Percentiles rank a stretch among this genome's conserved stretches.
Evolutionary conservation across 1,140 invertebrate species (phyloP).

Genomic region (Lepidurus apus): DNA sequence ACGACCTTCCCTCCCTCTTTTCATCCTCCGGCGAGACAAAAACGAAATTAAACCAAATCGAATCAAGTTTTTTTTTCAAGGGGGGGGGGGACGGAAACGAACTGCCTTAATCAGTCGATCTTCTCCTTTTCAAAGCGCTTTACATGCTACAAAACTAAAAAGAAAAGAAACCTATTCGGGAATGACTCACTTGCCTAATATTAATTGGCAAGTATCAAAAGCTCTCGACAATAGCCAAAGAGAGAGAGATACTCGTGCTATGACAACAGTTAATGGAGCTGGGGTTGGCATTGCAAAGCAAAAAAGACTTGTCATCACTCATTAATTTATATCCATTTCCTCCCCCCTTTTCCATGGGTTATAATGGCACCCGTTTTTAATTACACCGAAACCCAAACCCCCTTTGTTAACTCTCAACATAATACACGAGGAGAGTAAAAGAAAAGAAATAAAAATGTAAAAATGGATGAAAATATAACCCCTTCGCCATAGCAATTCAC

Average conservation of each 20-base stretch:
- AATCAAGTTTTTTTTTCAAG: neutral
- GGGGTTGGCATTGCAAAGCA: neutral
- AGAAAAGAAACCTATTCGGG: neutral
- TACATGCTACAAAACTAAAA: too few species aligned
- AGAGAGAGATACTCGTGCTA: neutral
- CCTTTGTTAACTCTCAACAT: neutral
- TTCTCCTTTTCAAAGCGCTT: neutral
- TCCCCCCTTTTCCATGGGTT: neutral
- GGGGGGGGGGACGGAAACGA: neutral
- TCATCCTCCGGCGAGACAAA: neutral
- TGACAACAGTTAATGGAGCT: neutral
- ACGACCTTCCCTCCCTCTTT: neutral
- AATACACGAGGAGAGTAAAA: neutral
- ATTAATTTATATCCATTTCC: neutral
- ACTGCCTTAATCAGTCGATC: neutral
- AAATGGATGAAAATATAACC: too few species aligned
- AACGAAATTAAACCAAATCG: neutral
- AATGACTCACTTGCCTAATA: slow-evolving; percentile 2
- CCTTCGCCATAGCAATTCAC: too few species aligned
- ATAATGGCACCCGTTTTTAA: slow-evolving; percentile 1
- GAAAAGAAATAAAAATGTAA: neutral
- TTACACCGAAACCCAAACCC: neutral
- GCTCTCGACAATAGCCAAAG: neutral
- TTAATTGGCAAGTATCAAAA: slow-evolving; percentile 15
- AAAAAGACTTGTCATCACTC: neutral